Evolutionary conservation across 2,888 invertebrate genomes (phyloP).

Genomic region (Campoplex nolae): DNA sequence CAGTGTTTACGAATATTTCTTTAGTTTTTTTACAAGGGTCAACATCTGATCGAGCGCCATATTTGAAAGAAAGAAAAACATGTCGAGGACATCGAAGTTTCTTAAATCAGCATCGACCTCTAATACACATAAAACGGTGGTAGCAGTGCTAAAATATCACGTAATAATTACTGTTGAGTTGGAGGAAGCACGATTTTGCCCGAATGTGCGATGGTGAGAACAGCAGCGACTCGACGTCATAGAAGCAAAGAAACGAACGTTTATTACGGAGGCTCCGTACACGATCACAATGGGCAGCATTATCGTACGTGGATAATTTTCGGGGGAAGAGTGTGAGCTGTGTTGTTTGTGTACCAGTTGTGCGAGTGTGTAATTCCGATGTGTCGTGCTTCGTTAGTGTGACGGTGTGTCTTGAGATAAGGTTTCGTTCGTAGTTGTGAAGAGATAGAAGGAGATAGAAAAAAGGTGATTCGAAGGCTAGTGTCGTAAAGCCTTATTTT

Average conservation of each 20-base stretch:
- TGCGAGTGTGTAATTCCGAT: background rate
- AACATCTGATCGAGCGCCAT: constrained; percentile 24
- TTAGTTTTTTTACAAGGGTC: background rate
- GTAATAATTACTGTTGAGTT: constrained; percentile 2
- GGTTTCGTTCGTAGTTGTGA: constrained; percentile 4
- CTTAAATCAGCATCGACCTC: constrained; percentile 2
- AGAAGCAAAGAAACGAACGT: background rate
- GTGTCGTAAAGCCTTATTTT: background rate
- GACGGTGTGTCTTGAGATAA: constrained; percentile 11
- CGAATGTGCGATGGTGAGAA: constrained; percentile 45
- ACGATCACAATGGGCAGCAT: constrained; percentile 2
- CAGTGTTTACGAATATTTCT: background rate
- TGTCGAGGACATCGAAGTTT: constrained; percentile 15
- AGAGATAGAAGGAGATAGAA: constrained; percentile 6
- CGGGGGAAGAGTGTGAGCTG: constrained; percentile 1
- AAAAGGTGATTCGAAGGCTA: constrained; percentile 6
- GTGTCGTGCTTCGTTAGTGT: constrained; percentile 22
- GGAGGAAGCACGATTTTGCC: background rate
- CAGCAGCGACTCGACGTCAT: background rate
- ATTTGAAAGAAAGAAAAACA: constrained; percentile 26
- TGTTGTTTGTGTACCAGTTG: background rate
- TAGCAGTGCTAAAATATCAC: background rate
- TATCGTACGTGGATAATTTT: constrained; percentile 33
- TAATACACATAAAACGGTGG: background rate
- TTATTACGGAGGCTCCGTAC: constrained; percentile 9